Percentiles rank a stretch among this genome's conserved stretches.
These are phyloP conservation scores for Hippoglossus stenolepis DNA, from an alignment of 2,113 vertebrate genomes.

Conservation along the genomic window DNA sequence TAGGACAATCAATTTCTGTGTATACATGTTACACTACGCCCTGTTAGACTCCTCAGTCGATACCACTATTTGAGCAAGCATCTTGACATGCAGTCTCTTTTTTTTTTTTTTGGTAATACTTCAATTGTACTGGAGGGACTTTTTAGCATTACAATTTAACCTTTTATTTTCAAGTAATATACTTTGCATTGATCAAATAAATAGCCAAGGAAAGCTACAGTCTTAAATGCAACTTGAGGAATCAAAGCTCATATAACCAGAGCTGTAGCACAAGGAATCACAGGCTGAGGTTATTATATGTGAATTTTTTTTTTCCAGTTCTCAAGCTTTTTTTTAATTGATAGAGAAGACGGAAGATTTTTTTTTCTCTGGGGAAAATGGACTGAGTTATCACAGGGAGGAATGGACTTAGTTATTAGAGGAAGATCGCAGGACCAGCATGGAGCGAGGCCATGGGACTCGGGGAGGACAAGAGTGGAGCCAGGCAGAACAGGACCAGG, in stretches of 20 bases:
- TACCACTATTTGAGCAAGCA: too few relatives aligned
- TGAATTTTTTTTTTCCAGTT: background rate
- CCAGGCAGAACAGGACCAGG: constrained; percentile 70
- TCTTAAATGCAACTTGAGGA: background rate
- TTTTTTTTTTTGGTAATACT: too few relatives aligned
- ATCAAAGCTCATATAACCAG: too few relatives aligned
- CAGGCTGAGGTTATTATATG: background rate
- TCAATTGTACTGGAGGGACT: too few relatives aligned
- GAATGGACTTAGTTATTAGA: constrained; percentile 78
- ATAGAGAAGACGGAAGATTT: constrained; percentile 46
- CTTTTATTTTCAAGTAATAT: constrained; percentile 36
- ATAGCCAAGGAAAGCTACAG: background rate
- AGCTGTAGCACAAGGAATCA: background rate
- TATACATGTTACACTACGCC: too few relatives aligned
- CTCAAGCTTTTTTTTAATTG: background rate
- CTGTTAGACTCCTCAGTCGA: too few relatives aligned
- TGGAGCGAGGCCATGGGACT: constrained; percentile 41
- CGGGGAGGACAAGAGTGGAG: constrained; percentile 54
- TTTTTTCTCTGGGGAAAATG: constrained; percentile 31
- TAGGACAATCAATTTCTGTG: too few relatives aligned
- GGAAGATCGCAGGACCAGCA: constrained; percentile 62
- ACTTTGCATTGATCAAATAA: constrained; percentile 2
- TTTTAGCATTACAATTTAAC: too few relatives aligned
- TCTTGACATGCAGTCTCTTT: too few relatives aligned
- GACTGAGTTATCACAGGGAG: constrained; percentile 68